Conservation (phyloP, 2,113 vertebrate species). For the Parus major region DNA sequence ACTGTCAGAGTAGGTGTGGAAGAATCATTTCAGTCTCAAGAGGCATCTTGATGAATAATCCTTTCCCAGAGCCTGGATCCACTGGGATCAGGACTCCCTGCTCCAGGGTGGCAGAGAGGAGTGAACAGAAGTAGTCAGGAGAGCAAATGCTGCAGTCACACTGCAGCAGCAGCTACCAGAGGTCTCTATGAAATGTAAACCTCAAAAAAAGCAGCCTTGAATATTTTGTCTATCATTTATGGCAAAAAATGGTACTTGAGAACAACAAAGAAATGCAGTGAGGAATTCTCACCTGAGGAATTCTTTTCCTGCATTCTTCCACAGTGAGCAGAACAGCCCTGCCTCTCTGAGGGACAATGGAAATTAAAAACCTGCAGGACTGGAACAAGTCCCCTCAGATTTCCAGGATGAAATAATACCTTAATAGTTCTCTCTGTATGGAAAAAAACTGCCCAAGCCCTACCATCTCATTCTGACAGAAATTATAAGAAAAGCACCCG, state of each 20-base stretch:
- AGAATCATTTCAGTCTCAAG: neutral
- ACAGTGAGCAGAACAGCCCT: neutral
- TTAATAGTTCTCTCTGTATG: neutral
- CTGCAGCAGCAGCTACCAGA: neutral
- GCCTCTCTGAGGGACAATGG: neutral
- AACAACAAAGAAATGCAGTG: neutral
- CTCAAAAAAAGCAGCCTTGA: neutral
- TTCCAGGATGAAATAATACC: constrained; percentile 19
- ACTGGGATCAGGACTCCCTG: neutral
- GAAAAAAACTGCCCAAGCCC: neutral
- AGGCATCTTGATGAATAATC: neutral
- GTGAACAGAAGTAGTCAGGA: neutral
- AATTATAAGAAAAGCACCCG: neutral
- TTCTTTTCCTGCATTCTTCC: neutral
- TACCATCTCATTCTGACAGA: neutral
- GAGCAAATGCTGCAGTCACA: neutral
- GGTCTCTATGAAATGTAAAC: neutral
- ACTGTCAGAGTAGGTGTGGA: neutral
- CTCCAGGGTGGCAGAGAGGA: neutral
- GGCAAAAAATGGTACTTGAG: neutral
- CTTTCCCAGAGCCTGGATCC: neutral
- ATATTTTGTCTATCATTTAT: neutral
- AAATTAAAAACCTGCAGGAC: constrained; percentile 5
- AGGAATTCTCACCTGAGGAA: neutral
- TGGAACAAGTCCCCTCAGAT: neutral